Conservation (phyloP, 2,888 invertebrate species). For the Tenthredo livida region DNA sequence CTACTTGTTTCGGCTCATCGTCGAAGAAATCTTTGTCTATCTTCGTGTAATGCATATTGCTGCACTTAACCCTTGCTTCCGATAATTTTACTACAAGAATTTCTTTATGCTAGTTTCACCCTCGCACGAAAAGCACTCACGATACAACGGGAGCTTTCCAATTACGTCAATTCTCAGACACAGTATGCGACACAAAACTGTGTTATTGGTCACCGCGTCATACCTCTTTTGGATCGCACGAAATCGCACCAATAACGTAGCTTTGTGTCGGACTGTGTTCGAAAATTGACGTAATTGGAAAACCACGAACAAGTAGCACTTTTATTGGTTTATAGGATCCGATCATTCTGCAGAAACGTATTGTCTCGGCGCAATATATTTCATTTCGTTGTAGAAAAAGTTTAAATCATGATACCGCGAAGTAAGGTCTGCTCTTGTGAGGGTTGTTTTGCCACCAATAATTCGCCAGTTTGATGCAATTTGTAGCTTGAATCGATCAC, state of each 20-base stretch:
- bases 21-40: slow-evolving; percentile 63
- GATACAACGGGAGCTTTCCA: too few species aligned
- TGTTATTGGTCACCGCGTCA: too few species aligned
- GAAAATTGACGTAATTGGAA: too few species aligned
- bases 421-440: neutral
- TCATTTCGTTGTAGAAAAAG: neutral
- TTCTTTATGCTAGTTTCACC: neutral
- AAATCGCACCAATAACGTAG: too few species aligned
- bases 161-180: too few species aligned
- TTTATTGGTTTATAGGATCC: neutral
- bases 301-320: slow-evolving; percentile 19
- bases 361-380: neutral
- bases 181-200: too few species aligned
- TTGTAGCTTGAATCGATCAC: neutral
- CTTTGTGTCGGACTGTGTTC: too few species aligned
- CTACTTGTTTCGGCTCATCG: slow-evolving; percentile 64
- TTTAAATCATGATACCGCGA: neutral
- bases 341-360: neutral
- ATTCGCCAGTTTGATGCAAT: neutral
- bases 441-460: neutral
- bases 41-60: slow-evolving; percentile 62
- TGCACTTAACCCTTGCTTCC: slow-evolving; percentile 8
- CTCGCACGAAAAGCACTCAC: neutral
- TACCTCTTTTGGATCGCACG: too few species aligned
- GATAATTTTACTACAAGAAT: neutral